phyloP scores from a whole-genome alignment of 2,113 vertebrate genomes.

The Thryonomys swinderianus region DNA sequence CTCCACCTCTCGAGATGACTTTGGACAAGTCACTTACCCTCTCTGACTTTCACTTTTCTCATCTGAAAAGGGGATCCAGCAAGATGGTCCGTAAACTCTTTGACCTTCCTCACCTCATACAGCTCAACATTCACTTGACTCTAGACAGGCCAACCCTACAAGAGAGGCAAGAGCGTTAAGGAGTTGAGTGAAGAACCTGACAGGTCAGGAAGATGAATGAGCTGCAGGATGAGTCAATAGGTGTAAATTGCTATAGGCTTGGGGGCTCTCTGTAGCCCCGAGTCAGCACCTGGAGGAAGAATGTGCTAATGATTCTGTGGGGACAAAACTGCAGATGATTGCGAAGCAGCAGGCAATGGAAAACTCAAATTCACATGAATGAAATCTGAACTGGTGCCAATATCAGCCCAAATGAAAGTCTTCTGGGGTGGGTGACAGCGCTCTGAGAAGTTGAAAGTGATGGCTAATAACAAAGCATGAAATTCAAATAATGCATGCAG shows the following conservation, averaged over 20 bases:
- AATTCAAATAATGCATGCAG: constrained; percentile 42
- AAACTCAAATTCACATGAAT: constrained; percentile 72
- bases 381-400: constrained; percentile 59
- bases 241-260: constrained; percentile 63
- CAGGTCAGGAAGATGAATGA: constrained; percentile 70
- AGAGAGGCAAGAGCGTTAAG: constrained; percentile 58
- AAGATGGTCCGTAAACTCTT: not conserved
- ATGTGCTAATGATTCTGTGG: constrained; percentile 72
- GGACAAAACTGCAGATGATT: constrained; percentile 68
- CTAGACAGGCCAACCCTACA: not conserved
- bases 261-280: constrained; percentile 58
- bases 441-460: constrained; percentile 54
- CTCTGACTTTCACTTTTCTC: constrained; percentile 20
- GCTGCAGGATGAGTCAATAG: constrained; percentile 55
- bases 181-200: constrained; percentile 62
- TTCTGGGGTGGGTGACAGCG: constrained; percentile 25
- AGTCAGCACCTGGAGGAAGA: constrained; percentile 72
- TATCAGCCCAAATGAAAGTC: constrained; percentile 20
- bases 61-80: not conserved
- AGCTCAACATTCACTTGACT: constrained; percentile 16
- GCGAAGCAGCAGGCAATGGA: constrained; percentile 63
- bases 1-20: not conserved
- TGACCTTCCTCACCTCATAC: not conserved
- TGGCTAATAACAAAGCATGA: constrained; percentile 50
- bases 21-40: constrained; percentile 11